Evolutionary conservation across 2,113 vertebrate genomes (phyloP).

Genomic region (Malurus elegans): DNA sequence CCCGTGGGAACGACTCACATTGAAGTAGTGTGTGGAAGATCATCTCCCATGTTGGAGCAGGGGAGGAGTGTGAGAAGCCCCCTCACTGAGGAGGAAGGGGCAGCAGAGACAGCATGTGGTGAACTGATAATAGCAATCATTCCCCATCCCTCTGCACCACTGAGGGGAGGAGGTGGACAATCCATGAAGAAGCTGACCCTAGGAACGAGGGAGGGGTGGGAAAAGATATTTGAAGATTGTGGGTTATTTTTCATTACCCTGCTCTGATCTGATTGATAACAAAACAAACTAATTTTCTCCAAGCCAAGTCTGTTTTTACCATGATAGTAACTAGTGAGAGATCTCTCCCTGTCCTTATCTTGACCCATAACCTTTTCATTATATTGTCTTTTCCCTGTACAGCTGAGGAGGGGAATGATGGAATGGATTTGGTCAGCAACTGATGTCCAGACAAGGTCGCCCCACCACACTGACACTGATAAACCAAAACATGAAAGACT

Average conservation of each 20-base stretch:
- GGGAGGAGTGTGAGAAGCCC: background rate
- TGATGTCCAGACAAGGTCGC: background rate
- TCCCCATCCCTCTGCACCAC: background rate
- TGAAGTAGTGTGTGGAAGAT: background rate
- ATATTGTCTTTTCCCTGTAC: background rate
- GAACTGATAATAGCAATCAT: background rate
- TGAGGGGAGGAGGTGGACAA: background rate
- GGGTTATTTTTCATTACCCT: background rate
- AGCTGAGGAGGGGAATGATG: background rate
- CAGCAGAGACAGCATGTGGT: background rate
- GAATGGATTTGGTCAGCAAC: background rate
- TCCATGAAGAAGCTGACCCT: background rate
- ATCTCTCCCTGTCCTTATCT: background rate
- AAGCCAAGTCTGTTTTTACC: background rate
- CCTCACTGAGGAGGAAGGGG: background rate
- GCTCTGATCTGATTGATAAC: background rate
- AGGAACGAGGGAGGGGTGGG: background rate
- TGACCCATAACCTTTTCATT: background rate
- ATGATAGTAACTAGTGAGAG: background rate
- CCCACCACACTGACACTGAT: background rate
- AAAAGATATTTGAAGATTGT: background rate
- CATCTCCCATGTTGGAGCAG: rapidly evolving
- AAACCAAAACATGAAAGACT: background rate
- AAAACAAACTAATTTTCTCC: background rate
- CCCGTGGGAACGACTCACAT: background rate